Evolutionary conservation across 2,797 vertebrate species (phyloP), one percentile per base, ranked within the genome.

Genomic region (Scolopax rusticola): DNA sequence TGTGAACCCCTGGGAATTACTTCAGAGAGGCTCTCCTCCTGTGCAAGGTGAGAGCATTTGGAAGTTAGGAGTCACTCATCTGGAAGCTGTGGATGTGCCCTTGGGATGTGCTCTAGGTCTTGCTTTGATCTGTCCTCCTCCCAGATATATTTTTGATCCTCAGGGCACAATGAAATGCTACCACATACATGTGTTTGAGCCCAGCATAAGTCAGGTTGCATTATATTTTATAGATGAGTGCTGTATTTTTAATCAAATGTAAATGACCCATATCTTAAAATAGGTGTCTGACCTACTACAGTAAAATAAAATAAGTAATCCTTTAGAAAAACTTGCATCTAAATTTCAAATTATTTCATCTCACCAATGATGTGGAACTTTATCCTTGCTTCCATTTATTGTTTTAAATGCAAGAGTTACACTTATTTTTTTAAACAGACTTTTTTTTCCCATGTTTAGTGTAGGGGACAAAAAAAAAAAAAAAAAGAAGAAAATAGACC

Each of bases 371-470:
- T 65, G 25, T 45, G 4, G n/a, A 85, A 3, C 8, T 69, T 32
- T 54, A 57, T 80, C 32, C 23, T 81, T 53, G 4, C 6, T 86
- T 74, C 9, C 2, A 13, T 61, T 60, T 60, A 6, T 70, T 71
- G 8, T 40, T 91, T 81, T 33, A 70, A 79, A n/a, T 3, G 50
- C 47, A 82, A 56, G 1, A 18, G 3, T 57, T 53, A 3, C 4
- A 11, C 30, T 61, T 88, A 0, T 7, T 69, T 38, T 40, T 60
- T 69, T 83, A 30, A 80, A 65, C 11, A 63, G 0, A 9, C 0
- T 7, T 36, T 24, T 38, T 50, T 47, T 32, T 12, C 3, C 14
- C 3, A 40, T 0, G 5, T 53, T 61, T 60, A 1, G 1, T 3
- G 4, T 3, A 11, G 4, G 3, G 4, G 4, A 15, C 3, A 8